Conservation (phyloP, 1,140 invertebrate species). For the Drosophila ananassae region DNA sequence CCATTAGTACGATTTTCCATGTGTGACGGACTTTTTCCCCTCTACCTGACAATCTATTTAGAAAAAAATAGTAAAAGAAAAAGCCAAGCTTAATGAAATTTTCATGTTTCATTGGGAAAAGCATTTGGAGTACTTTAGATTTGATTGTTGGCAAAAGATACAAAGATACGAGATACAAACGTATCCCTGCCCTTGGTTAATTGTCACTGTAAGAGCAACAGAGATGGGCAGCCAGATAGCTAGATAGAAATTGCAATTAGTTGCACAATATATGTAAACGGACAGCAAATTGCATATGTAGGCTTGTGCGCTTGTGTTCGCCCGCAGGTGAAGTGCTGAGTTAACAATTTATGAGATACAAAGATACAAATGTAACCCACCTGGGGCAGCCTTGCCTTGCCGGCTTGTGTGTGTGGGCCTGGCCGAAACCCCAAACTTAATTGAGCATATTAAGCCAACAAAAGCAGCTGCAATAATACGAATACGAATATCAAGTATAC, state of each 20-base stretch:
- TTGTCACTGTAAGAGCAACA: slow-evolving; percentile 35
- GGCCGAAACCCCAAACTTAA: slow-evolving; percentile 65
- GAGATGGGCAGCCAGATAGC: slow-evolving; percentile 6
- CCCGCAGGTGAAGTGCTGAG: slow-evolving; percentile 61
- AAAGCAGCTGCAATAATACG: slow-evolving; percentile 72
- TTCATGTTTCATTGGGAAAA: slow-evolving; percentile 70
- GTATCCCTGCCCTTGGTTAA: slow-evolving; percentile 50
- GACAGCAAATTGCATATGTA: slow-evolving; percentile 42
- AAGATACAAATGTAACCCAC: slow-evolving; percentile 50
- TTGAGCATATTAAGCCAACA: slow-evolving; percentile 72
- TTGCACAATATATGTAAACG: slow-evolving; percentile 42
- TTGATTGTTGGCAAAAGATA: slow-evolving; percentile 20
- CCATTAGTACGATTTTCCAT: slow-evolving; percentile 55
- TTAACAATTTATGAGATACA: slow-evolving; percentile 59
- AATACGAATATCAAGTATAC: slow-evolving; percentile 66
- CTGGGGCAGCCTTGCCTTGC: slow-evolving; percentile 15
- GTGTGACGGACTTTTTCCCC: slow-evolving; percentile 42
- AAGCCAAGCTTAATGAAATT: slow-evolving; percentile 67
- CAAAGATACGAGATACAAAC: slow-evolving; percentile 4
- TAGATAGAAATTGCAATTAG: slow-evolving; percentile 67
- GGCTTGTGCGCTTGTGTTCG: slow-evolving; percentile 44
- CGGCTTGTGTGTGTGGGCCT: slow-evolving; percentile 29
- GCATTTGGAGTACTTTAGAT: slow-evolving; percentile 58
- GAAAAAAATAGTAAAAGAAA: slow-evolving; percentile 19
- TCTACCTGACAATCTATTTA: slow-evolving; percentile 12